Evolutionary conservation across 2,888 invertebrate genomes (phyloP), one percentile per base, ranked within the genome.

Genomic region (Platycheirus rosarum): DNA sequence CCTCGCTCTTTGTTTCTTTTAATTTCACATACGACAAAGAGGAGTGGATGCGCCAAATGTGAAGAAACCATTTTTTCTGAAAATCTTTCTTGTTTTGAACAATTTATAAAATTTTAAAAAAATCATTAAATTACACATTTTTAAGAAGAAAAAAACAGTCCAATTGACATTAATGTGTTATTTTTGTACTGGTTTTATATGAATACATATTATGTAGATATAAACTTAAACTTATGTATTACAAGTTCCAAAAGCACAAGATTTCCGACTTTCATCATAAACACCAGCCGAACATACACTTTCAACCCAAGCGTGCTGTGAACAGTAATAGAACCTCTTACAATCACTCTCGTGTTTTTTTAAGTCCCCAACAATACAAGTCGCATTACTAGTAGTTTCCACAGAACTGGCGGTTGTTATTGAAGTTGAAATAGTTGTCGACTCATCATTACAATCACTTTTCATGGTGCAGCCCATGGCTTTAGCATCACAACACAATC

Each of bases 241-340:
- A 42, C 74, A 74, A 23, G 18, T 42, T 3, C 60, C 66, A 20
- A 79, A 48, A 0, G 26, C 40, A 48, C 78, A 79, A 1, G 60
- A 48, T 14, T 42, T 42, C n/a, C 2, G 8, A 14, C 5, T n/a
- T 11, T 55, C 53, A 49, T 68, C 48, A 18, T 9, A 79, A 6
- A 23, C 42, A 13, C 73, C 74, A 35, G 8, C 11, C n/a, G 26
- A 18, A 23, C 78, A 79, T 2, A 0, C 4, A 13, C 63, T 11
- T 9, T 49, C 66, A 1, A 49, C 26, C 76, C 76, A 76, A n/a
- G 8, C 5, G 13, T 40, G 35, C 2, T 6, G 13, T 2, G 69
- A 69, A 35, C 76, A 76, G 42, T 70, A 76, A 49, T 42, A 65
- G 23, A 18, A 76, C 1, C 8, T 11, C 7, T 7, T 16, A 37